Evolutionary conservation across 2,888 invertebrate genomes (phyloP).

Genomic region (Liopterus haemorrhoidalis): DNA sequence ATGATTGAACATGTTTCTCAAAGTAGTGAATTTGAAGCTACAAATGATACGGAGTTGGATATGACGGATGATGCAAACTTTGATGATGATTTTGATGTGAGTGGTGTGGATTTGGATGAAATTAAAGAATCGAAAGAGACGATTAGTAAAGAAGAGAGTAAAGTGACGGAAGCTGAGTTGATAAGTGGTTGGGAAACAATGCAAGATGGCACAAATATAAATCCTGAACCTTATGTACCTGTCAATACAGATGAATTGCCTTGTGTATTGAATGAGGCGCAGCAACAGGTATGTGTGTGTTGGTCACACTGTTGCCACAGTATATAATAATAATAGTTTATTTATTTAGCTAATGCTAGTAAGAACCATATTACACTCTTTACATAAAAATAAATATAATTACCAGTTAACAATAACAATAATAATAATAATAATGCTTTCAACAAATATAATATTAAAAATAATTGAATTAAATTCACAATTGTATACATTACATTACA

Average conservation of each 20-base stretch:
- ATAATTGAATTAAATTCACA: too few species aligned
- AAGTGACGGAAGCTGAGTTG: constrained; percentile 34
- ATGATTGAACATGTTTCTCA: constrained; percentile 30
- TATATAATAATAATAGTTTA: too few species aligned
- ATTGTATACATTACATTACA: too few species aligned
- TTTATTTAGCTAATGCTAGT: too few species aligned
- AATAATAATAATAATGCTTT: too few species aligned
- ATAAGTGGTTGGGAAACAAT: constrained; percentile 32
- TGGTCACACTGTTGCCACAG: background rate
- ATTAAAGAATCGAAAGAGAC: background rate
- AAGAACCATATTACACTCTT: too few species aligned
- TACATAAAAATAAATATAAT: too few species aligned
- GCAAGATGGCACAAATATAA: constrained; percentile 35
- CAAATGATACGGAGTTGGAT: background rate
- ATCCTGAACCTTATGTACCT: constrained; percentile 29
- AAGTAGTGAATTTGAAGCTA: background rate
- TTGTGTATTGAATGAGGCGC: constrained; percentile 48
- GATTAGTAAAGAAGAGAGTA: constrained; percentile 36
- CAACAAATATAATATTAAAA: too few species aligned
- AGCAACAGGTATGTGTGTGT: constrained; percentile 42
- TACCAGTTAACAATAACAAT: too few species aligned
- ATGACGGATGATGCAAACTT: background rate
- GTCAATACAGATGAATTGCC: constrained; percentile 37
- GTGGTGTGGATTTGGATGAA: constrained; percentile 38
- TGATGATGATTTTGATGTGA: constrained; percentile 35